phyloP scores from a whole-genome alignment of 37 sponge, comb jelly and placozoan species.

The Chondrosia reniformis region DNA sequence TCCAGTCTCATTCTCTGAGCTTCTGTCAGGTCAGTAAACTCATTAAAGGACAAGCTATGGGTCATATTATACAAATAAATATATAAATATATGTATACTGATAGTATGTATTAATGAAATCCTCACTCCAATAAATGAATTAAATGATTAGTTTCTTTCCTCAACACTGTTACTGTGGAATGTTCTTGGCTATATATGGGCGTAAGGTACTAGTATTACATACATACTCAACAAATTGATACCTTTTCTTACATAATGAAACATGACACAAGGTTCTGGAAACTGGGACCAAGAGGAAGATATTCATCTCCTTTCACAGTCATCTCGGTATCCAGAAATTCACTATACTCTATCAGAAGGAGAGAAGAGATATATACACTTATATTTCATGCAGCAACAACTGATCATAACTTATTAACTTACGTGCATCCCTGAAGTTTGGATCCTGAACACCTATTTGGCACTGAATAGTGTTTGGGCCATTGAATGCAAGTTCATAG shows the following conservation, averaged over 20 bases:
- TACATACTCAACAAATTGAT: no score
- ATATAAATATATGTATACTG: background rate
- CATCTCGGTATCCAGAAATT: slow-evolving; percentile 23
- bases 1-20: slow-evolving; percentile 27
- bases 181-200: no score
- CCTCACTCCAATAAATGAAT: slow-evolving; percentile 22
- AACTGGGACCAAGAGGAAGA: slow-evolving; percentile 60
- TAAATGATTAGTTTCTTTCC: background rate
- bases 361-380: background rate
- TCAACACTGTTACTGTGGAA: no score
- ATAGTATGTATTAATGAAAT: background rate
- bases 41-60: slow-evolving; percentile 7
- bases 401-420: background rate
- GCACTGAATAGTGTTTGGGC: slow-evolving; percentile 43
- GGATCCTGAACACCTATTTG: slow-evolving; percentile 17
- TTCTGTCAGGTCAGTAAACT: slow-evolving; percentile 13
- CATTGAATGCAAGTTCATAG: slow-evolving; percentile 40
- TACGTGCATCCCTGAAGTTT: background rate
- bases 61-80: background rate
- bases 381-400: background rate
- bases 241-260: background rate
- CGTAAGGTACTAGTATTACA: no score
- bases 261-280: slow-evolving; percentile 46
- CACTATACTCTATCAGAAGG: slow-evolving; percentile 29
- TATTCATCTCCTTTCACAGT: slow-evolving; percentile 21